Evolutionary conservation across 2,888 invertebrate genomes (phyloP), one percentile per base, ranked within the genome.

Genomic region (Dromius quadrimaculatus): DNA sequence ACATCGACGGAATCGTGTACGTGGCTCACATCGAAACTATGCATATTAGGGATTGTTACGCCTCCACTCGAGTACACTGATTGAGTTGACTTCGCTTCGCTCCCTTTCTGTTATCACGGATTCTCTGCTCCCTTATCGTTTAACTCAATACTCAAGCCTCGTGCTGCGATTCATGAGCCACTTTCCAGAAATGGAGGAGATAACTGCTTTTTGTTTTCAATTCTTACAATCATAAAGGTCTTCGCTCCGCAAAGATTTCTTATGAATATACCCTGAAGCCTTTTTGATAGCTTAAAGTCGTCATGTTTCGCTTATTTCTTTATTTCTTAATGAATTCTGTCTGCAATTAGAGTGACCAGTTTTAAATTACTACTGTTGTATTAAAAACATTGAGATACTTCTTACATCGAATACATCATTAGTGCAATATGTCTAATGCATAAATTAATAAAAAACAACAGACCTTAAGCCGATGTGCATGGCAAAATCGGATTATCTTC

Each of bases 11-110:
- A 57, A 41, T 38, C 22, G 66, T 11, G 59, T 81, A 81, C 81
- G 81, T 81, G 81, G 80, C 77, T 77, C 77, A 80, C 80, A 81
- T 81, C 76, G 78, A 76, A 80, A 80, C 79, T 79, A 78, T 80
- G 79, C 78, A 80, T 59, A 68, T 68, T 68, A 68, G 59, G 45
- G 41, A 47, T 65, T 65, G 65, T 65, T 65, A 65, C 63, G 63
- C 43, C 32, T 17, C 63, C 45, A 41, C 22, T 43, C 63, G 61
- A 19, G 28, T 34, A 34, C 66, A 41, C 66, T 66, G 66, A 66
- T 66, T 66, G 66, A 54, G 66, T 66, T 54, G 17, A 22, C 65
- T 47, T 50, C 47, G n/a, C 28, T 32, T 45, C 15, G 15, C 9
- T 4, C 36, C 57, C 38, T 47, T 50, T 50, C 19, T 32, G n/a